Conservation (phyloP, 2,113 vertebrate species). For the Python bivittatus region DNA sequence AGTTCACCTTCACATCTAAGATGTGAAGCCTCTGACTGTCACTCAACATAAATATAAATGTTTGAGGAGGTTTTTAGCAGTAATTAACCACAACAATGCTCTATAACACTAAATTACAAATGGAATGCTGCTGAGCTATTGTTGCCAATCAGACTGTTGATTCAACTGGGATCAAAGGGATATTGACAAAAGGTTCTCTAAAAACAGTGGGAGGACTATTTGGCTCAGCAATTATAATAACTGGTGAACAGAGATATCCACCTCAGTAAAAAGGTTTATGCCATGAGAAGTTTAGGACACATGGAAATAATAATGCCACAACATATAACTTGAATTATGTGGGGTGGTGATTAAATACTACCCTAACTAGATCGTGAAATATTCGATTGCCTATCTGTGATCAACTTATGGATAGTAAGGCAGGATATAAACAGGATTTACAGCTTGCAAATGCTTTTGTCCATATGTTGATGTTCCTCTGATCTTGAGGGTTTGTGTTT, state of each 20-base stretch:
- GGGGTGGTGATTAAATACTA: neutral
- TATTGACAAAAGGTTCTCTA: neutral
- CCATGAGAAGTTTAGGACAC: neutral
- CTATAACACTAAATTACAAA: neutral
- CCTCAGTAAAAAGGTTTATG: neutral
- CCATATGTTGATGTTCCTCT: neutral
- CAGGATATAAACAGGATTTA: neutral
- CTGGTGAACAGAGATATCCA: neutral
- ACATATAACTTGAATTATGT: neutral
- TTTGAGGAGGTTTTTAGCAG: neutral
- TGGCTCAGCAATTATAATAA: neutral
- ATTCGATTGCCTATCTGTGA: neutral
- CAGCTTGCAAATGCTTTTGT: neutral
- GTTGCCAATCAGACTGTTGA: neutral
- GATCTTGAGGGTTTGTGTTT: neutral
- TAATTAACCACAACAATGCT: neutral
- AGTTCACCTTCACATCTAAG: neutral
- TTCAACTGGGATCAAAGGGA: neutral
- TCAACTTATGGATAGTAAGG: neutral
- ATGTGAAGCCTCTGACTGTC: neutral
- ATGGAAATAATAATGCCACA: neutral
- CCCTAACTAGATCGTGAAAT: neutral
- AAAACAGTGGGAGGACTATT: neutral
- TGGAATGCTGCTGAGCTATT: neutral
- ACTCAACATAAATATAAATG: neutral